Evolutionary conservation across 2,888 invertebrate species (phyloP).

Genomic region (Dryomyza anilis): DNA sequence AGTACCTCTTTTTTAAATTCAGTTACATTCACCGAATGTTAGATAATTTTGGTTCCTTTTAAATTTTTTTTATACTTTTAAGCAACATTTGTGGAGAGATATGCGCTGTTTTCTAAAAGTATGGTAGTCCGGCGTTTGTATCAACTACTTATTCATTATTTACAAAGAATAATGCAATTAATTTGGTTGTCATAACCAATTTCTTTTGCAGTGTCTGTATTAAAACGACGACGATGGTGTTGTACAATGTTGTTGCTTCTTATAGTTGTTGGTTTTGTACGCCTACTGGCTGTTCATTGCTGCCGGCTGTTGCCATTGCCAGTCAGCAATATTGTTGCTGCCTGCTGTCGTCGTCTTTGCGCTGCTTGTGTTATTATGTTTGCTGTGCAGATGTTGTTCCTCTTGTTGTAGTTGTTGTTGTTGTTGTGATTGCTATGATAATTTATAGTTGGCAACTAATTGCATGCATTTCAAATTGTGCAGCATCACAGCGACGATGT

Average conservation of each 20-base stretch:
- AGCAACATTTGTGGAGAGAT: too few species aligned
- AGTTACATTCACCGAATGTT: too few species aligned
- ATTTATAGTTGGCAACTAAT: constrained; percentile 15
- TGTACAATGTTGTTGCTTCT: neutral
- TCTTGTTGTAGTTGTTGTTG: constrained; percentile 11
- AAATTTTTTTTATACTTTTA: too few species aligned
- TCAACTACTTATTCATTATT: too few species aligned
- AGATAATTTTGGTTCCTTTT: too few species aligned
- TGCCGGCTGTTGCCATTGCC: neutral
- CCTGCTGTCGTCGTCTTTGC: neutral
- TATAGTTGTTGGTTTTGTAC: neutral
- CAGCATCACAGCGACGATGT: neutral
- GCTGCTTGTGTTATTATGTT: neutral
- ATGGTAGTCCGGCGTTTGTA: too few species aligned
- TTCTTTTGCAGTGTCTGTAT: too few species aligned
- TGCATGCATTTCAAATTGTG: constrained; percentile 2
- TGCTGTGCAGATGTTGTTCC: neutral
- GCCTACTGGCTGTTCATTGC: neutral
- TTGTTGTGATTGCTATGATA: constrained; percentile 11
- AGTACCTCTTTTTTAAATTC: too few species aligned
- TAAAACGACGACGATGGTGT: too few species aligned
- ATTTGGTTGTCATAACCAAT: too few species aligned
- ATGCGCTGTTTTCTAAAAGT: too few species aligned
- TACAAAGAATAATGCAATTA: too few species aligned
- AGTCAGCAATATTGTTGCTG: neutral